Evolutionary conservation across 2,113 vertebrate species (phyloP).

Genomic region (Sus scrofa): T2T-Sscrofa CM000819.6:4190501-4191000

Average conservation of each 20-base stretch:
- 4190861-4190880: accelerated
- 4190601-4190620: neutral
- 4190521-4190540: neutral
- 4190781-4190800: neutral
- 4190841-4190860: neutral
- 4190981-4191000: neutral
- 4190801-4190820: neutral
- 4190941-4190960: neutral
- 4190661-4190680: no score
- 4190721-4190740: neutral
- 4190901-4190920: accelerated
- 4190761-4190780: neutral
- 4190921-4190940: neutral
- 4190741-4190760: accelerated
- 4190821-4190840: neutral
- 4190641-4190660: neutral
- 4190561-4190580: neutral
- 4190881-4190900: neutral
- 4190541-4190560: neutral
- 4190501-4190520: neutral
- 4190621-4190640: no score
- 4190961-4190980: neutral
- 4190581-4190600: neutral
- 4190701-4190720: accelerated
- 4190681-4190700: neutral